Evolutionary conservation across 1,140 invertebrate species (phyloP).

Genomic region (Drosophila athabasca): DNA sequence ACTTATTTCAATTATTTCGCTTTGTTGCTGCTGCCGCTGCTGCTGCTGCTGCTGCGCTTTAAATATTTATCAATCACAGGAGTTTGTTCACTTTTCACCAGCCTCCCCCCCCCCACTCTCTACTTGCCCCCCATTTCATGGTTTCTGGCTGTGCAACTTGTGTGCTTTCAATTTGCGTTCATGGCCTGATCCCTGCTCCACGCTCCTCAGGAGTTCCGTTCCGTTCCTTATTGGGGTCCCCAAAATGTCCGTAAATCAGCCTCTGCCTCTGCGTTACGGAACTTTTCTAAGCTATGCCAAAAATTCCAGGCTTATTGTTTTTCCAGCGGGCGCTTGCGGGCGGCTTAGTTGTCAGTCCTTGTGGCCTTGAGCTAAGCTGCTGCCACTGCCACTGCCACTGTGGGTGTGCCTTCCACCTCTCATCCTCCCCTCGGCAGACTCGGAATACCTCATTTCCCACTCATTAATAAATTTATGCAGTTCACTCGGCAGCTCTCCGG

Average conservation of each 20-base stretch:
- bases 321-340: constrained; percentile 11
- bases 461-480: constrained; percentile 81
- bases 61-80: constrained; percentile 81
- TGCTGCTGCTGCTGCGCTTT: constrained; percentile 73
- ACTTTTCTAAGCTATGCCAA: constrained; percentile 24
- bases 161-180: constrained; percentile 72
- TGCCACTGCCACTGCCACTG: constrained; percentile 5
- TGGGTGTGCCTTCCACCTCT: no score
- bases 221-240: constrained; percentile 5
- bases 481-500: constrained; percentile 39
- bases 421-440: no score
- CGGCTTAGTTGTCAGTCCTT: constrained; percentile 46
- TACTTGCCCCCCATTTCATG: no score
- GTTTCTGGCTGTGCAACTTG: constrained; percentile 37
- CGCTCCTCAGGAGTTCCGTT: constrained; percentile 2
- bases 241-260: constrained; percentile 61
- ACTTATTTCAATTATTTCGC: constrained; percentile 82
- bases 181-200: constrained; percentile 39
- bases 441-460: constrained; percentile 72
- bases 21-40: constrained; percentile 71
- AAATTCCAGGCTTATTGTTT: constrained; percentile 44
- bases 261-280: constrained; percentile 21
- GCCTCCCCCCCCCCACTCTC: not conserved
- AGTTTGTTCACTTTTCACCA: constrained; percentile 61
- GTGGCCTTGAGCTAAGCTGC: constrained; percentile 60